Base-by-base conservation (phyloP, 2,797 vertebrate genomes). In the Semaprochilodus insignis region DNA sequence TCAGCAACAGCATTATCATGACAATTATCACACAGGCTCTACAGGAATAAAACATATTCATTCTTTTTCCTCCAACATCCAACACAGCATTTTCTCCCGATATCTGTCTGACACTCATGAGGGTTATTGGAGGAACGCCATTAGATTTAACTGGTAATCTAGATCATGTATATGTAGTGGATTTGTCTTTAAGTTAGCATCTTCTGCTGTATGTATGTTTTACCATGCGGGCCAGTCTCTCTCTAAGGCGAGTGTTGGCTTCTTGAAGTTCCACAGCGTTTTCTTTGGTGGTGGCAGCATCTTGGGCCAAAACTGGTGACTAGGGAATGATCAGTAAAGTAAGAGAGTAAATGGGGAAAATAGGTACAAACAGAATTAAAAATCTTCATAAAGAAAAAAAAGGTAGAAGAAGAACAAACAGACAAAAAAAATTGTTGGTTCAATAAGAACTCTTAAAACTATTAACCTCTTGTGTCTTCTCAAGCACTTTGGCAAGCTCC, bases 211-310 rank as follows among this genome's bases (percentile, higher is more conserved):
- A 63, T 63, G 60, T 78, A 62, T 23, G 51, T 52, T 21, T 83
- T 93, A 94, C 97, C 90, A 98, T 91, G 78, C 94, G 95, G 78
- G 93, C 83, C 67, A 98, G 91, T 85, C 94, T 96, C 85, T 98
- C 97, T 87, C 94, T 93, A 74, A 99, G 95, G 19, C 96, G 94
- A 0, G 88, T 72, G 92, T 98, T 97, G 36, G 90, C 90, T 48
- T 95, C 94, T 78, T 97, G 96, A 82, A 97, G 95, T 59, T 95
- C 94, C 86, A 73, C 19, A 81, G 77, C 87, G 72, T 66, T 23
- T 44, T 86, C 74, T 65, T 51, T 81, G 19, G 78, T 63, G 52
- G 91, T 92, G 34, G 87, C 86, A 69, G 93, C 92, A 79, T 80
- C 81, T 40, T 93, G 89, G 4, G 94, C 93, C 27, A 14, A 19